Conservation (phyloP, 2,113 vertebrate species). For the Dicrurus megarhynchus region DNA sequence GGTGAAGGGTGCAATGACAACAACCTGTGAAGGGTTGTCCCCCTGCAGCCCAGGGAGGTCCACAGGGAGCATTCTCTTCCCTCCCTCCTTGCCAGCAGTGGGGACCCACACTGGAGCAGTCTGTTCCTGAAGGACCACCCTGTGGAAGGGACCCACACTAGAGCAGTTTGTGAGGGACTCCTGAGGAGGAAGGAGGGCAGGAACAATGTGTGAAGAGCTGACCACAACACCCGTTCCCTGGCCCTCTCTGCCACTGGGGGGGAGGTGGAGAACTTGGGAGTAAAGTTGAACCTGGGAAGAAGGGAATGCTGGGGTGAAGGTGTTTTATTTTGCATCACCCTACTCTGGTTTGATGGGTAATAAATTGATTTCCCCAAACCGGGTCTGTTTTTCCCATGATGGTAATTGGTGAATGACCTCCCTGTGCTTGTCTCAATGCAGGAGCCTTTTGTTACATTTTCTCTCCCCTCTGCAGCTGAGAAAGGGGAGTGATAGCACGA, state of each 20-base stretch:
- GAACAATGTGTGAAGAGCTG: not conserved
- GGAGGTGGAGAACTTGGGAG: not conserved
- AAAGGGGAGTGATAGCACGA: rapidly evolving
- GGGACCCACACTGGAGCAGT: not conserved
- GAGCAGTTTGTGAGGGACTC: not conserved
- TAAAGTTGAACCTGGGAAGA: not conserved
- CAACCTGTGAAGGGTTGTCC: rapidly evolving
- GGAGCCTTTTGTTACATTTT: not conserved
- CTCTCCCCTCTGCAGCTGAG: not conserved
- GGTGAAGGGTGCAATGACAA: not conserved
- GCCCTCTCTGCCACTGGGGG: rapidly evolving
- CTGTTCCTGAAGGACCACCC: not conserved
- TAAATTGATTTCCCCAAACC: not conserved
- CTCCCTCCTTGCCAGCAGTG: not conserved
- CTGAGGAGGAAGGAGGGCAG: not conserved
- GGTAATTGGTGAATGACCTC: not conserved
- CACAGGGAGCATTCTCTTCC: not conserved
- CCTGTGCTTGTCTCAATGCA: not conserved
- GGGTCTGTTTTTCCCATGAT: not conserved
- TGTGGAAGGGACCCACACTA: not conserved
- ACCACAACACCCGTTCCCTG: not conserved
- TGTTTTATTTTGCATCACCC: not conserved
- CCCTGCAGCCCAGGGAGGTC: not conserved
- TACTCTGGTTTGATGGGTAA: not conserved
- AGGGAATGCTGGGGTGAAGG: not conserved